phyloP scores from a whole-genome alignment of 2,113 vertebrate genomes.

The Naja naja region DNA sequence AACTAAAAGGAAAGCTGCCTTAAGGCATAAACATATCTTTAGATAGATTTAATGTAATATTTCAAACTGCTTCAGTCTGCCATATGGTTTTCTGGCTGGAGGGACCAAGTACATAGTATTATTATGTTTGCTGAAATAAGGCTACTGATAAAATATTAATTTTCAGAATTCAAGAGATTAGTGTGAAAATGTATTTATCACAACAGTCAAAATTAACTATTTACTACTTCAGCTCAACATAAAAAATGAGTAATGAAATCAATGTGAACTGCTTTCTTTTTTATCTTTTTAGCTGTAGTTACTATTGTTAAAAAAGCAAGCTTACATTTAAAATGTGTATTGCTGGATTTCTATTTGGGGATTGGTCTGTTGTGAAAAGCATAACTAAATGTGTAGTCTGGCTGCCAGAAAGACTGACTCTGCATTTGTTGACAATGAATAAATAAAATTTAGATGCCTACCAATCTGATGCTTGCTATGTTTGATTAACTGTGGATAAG shows the following conservation, averaged over 20 bases:
- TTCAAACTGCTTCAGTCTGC: conserved; percentile 75
- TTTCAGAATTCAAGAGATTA: conserved; percentile 49
- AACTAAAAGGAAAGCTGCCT: conserved; percentile 72
- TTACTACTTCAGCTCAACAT: conserved; percentile 10
- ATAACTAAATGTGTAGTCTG: background rate
- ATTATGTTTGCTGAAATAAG: conserved; percentile 75
- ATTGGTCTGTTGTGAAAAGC: background rate
- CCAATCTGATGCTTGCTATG: background rate
- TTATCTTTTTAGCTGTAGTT: background rate
- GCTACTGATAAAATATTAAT: conserved; percentile 76
- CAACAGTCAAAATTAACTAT: conserved; percentile 63
- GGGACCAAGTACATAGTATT: conserved; percentile 70
- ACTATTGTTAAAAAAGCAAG: background rate
- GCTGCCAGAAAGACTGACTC: background rate
- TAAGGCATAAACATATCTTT: conserved; percentile 75
- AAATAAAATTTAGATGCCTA: background rate
- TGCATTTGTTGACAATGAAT: background rate
- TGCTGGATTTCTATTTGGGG: conserved; percentile 4
- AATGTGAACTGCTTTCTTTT: background rate
- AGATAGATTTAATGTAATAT: conserved; percentile 81
- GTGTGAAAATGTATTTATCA: conserved; percentile 46
- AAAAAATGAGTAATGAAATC: background rate
- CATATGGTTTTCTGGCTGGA: conserved; percentile 74
- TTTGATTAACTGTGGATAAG: background rate
- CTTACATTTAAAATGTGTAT: background rate